Conservation (phyloP, 2,113 vertebrate species). For the Xenotilapia flavipinnis region DNA sequence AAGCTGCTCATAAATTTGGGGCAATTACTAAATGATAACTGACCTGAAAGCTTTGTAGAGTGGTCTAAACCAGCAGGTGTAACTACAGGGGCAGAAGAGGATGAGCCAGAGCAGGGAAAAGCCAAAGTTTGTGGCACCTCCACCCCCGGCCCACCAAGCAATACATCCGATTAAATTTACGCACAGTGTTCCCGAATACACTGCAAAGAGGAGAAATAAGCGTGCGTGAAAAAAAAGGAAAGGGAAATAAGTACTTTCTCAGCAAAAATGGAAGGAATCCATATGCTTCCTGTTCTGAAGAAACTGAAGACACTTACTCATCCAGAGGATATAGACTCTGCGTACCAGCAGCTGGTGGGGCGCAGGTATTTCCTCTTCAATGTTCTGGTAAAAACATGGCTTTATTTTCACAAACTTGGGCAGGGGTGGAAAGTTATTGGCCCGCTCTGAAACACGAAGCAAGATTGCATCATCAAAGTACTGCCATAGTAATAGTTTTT, state of each 20-base stretch:
- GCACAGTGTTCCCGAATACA: conserved; percentile 82
- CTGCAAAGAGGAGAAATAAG: conserved; percentile 49
- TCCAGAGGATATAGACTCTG: conserved; percentile 87
- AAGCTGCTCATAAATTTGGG: background rate
- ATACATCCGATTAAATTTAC: conserved; percentile 86
- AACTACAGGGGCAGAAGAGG: conserved; percentile 87
- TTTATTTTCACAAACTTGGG: conserved; percentile 83
- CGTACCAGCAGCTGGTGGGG: conserved; percentile 81
- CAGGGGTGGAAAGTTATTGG: conserved; percentile 91
- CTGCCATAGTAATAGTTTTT: background rate
- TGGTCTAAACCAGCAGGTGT: conserved; percentile 91
- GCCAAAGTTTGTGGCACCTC: conserved; percentile 78
- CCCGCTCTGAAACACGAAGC: conserved; percentile 67
- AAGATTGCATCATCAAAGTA: background rate
- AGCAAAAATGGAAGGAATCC: background rate
- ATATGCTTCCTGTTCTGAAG: background rate
- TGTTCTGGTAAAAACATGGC: conserved; percentile 94
- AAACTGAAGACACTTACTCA: conserved; percentile 74
- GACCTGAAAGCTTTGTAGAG: conserved; percentile 94
- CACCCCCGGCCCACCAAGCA: conserved; percentile 89
- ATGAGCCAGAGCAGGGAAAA: conserved; percentile 87
- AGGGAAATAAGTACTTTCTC: background rate
- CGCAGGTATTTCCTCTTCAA: conserved; percentile 86
- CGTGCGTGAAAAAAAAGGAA: background rate
- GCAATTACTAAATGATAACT: background rate